phyloP scores from a whole-genome alignment of 2,797 vertebrate species.

The Oreortyx pictus region DNA sequence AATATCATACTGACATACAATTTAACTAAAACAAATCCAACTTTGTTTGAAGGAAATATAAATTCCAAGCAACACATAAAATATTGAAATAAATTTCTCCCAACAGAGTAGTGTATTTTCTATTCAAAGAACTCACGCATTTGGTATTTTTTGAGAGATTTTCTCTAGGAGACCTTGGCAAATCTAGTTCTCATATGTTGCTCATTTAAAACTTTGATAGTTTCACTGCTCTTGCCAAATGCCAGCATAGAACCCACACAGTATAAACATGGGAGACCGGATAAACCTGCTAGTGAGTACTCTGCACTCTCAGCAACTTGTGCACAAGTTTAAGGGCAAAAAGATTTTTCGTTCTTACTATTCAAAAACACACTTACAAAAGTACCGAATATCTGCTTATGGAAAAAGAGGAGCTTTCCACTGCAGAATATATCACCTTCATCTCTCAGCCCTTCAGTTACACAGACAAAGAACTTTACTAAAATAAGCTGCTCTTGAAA shows the following conservation, averaged over 20 bases:
- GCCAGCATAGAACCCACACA: neutral
- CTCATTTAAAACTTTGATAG: neutral
- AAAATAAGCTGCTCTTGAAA: neutral
- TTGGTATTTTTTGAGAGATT: neutral
- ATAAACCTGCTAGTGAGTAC: neutral
- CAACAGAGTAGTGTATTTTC: no score
- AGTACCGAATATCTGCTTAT: neutral
- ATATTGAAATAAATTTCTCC: neutral
- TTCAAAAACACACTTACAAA: neutral
- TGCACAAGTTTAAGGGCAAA: neutral
- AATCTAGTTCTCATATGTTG: neutral
- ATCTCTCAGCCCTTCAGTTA: neutral
- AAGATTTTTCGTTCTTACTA: neutral
- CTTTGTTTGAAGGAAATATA: neutral
- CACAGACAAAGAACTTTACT: neutral
- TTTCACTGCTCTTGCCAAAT: neutral
- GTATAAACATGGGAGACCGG: neutral
- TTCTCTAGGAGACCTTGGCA: neutral
- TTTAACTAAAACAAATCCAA: neutral
- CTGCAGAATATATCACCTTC: neutral
- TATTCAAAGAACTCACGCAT: neutral
- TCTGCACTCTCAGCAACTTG: neutral
- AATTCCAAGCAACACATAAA: neutral
- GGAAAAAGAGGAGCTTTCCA: neutral
- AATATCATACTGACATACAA: fast-evolving